Conservation (phyloP, 2,888 invertebrate genomes). For the Pseudanteris insignis region DNA sequence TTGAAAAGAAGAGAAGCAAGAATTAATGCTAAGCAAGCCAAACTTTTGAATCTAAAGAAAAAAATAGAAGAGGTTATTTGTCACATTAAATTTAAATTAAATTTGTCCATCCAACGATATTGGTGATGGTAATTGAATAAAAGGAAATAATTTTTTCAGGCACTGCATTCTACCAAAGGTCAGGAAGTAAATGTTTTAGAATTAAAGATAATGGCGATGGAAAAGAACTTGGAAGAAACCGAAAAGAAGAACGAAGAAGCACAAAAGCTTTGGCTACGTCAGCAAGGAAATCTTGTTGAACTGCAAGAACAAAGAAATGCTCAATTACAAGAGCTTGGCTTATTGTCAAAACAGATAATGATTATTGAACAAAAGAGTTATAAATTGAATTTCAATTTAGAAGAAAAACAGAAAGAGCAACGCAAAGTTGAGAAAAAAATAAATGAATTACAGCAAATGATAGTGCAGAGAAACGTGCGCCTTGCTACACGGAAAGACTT, state of each 20-base stretch:
- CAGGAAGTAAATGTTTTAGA: constrained; percentile 69
- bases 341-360: constrained; percentile 74
- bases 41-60: constrained; percentile 68
- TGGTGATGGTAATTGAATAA: too few relatives aligned
- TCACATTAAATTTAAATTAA: too few relatives aligned
- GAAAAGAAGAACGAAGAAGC: constrained; percentile 73
- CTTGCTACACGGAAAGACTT: constrained; percentile 68
- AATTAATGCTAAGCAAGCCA: constrained; percentile 68
- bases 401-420: constrained; percentile 70
- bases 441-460: constrained; percentile 71
- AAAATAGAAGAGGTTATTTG: constrained; percentile 68
- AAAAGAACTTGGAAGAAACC: constrained; percentile 72
- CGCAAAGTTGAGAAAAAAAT: constrained; percentile 71
- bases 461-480: constrained; percentile 67
- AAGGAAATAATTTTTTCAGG: constrained; percentile 55
- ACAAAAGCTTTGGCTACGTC: constrained; percentile 80
- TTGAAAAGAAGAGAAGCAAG: constrained; percentile 66
- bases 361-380: constrained; percentile 80
- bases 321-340: constrained; percentile 75
- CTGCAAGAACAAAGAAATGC: constrained; percentile 76
- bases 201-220: constrained; percentile 73
- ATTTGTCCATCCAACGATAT: too few relatives aligned
- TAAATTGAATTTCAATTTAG: constrained; percentile 74
- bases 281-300: constrained; percentile 77
- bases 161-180: constrained; percentile 52